A percentile compares a stretch with the other conserved stretches of the same genome.
Evolutionary conservation across 2,888 invertebrate species (phyloP).

Genomic region (Hetaerina titia): DNA sequence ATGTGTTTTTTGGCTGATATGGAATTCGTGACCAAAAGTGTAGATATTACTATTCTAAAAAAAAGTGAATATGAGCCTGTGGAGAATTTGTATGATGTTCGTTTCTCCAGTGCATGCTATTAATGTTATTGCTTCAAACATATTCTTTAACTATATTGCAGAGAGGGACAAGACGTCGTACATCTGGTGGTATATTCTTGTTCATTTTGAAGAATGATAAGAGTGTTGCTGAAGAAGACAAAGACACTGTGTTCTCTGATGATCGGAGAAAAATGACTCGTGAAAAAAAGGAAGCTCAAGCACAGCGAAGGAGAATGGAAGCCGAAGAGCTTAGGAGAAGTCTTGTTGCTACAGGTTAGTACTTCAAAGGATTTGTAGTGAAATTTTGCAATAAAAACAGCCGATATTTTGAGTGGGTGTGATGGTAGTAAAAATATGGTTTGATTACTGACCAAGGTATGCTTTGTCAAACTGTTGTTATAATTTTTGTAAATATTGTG

Average conservation of each 20-base stretch:
- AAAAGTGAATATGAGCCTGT: no score
- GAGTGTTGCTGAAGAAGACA: conserved; percentile 83
- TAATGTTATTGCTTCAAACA: background rate
- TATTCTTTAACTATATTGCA: conserved; percentile 74
- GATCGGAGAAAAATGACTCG: conserved; percentile 76
- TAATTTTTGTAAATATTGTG: no score
- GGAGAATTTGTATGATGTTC: no score
- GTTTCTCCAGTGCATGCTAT: no score
- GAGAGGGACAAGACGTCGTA: conserved; percentile 89
- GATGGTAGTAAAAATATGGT: no score
- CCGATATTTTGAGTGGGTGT: no score
- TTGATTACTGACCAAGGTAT: no score
- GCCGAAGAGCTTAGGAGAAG: conserved; percentile 33
- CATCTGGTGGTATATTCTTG: conserved; percentile 92
- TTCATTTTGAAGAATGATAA: conserved; percentile 88
- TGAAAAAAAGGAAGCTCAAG: conserved; percentile 43
- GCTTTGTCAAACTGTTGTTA: no score
- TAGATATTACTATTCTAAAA: no score
- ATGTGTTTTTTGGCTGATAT: no score
- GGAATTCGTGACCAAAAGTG: no score
- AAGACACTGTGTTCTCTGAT: conserved; percentile 84
- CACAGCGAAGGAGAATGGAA: conserved; percentile 1
- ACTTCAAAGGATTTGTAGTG: background rate
- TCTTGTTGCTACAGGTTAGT: conserved; percentile 50
- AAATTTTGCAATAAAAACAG: no score